Evolutionary conservation across 1,140 invertebrate species (phyloP).

Genomic region (Chlorops oryzae): DNA sequence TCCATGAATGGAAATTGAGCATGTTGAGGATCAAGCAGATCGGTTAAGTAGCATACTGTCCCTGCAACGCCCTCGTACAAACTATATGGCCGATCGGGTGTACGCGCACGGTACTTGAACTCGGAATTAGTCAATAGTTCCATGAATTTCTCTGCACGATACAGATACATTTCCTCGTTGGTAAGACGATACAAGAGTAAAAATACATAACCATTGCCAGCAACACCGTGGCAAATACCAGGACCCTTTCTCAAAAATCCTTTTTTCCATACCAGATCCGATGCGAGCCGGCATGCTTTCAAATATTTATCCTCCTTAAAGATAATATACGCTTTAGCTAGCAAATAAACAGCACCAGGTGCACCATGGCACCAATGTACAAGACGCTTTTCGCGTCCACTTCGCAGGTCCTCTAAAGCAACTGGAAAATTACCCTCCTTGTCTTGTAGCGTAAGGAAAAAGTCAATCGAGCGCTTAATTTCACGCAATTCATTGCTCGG

Average conservation of each 20-base stretch:
- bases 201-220: conserved; percentile 81
- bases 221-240: conserved; percentile 78
- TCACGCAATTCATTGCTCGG: conserved; percentile 58
- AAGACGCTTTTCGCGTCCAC: conserved; percentile 54
- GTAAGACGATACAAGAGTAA: conserved; percentile 73
- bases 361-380: conserved; percentile 89
- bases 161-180: conserved; percentile 61
- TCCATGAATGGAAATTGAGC: conserved; percentile 83
- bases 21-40: conserved; percentile 65
- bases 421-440: conserved; percentile 71
- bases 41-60: conserved; percentile 73
- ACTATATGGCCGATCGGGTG: conserved; percentile 75
- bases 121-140: conserved; percentile 64
- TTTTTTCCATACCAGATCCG: conserved; percentile 71
- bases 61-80: conserved; percentile 83
- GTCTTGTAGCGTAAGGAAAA: conserved; percentile 61
- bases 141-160: conserved; percentile 70
- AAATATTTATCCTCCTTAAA: conserved; percentile 72
- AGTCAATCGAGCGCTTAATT: conserved; percentile 48
- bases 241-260: conserved; percentile 77
- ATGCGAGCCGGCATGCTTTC: conserved; percentile 60
- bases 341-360: conserved; percentile 69
- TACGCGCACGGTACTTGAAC: conserved; percentile 62
- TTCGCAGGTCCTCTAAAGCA: conserved; percentile 62
- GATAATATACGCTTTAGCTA: conserved; percentile 72